Conservation (phyloP, 1,140 invertebrate species). For the Bombus soroeensis region DNA sequence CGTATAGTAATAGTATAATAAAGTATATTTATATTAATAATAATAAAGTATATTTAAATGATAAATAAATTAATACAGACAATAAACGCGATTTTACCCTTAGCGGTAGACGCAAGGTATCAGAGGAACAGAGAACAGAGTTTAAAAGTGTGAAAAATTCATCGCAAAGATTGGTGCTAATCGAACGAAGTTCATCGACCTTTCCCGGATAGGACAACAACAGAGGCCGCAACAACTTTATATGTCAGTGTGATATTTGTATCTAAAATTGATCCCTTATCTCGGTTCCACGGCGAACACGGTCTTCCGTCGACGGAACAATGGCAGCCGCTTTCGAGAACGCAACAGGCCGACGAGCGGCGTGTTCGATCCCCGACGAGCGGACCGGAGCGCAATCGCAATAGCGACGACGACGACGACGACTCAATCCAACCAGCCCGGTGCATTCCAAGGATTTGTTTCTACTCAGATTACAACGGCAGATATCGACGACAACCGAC, state of each 20-base stretch:
- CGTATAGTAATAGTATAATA: too few relatives aligned
- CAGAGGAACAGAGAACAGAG: too few relatives aligned
- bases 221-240: not conserved
- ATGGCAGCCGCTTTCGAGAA: conserved; percentile 31
- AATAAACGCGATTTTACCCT: too few relatives aligned
- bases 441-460: conserved; percentile 59
- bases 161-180: not conserved
- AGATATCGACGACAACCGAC: conserved; percentile 55
- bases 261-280: conserved; percentile 41
- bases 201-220: not conserved
- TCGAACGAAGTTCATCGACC: not conserved
- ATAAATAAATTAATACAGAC: too few relatives aligned
- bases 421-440: conserved; percentile 38
- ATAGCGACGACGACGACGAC: conserved; percentile 37
- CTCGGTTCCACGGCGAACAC: conserved; percentile 13
- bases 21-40: too few relatives aligned
- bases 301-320: conserved; percentile 37
- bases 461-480: conserved; percentile 57
- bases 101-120: too few relatives aligned
- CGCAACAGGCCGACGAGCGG: conserved; percentile 5
- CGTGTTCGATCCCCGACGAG: conserved; percentile 37
- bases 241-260: conserved; percentile 29
- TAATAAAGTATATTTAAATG: too few relatives aligned
- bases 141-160: too few relatives aligned
- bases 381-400: conserved; percentile 29